Conservation (phyloP, 2,113 vertebrate species). For the Psophia crepitans region DNA sequence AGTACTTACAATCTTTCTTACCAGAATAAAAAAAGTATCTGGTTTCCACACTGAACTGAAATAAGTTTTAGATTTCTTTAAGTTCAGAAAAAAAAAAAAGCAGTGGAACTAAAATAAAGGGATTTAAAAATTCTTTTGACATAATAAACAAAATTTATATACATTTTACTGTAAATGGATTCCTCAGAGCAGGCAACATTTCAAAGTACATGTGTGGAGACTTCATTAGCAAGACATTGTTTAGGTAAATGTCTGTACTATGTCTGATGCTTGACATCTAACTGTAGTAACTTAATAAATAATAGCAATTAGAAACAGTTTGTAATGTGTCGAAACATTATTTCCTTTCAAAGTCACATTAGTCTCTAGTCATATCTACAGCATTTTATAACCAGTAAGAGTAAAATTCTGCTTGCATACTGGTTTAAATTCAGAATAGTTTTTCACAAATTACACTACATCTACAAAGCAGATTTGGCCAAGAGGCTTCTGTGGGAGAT, state of each 20-base stretch:
- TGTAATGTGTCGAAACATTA: constrained; percentile 5
- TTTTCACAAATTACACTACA: neutral
- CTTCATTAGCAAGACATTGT: neutral
- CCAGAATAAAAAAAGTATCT: neutral
- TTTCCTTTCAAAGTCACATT: neutral
- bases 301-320: neutral
- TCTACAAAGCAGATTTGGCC: neutral
- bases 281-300: constrained; percentile 11
- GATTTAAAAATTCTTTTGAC: neutral
- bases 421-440: neutral
- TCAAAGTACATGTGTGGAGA: neutral
- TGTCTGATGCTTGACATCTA: neutral
- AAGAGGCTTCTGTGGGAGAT: neutral
- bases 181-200: neutral
- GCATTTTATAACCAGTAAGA: neutral
- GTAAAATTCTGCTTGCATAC: neutral
- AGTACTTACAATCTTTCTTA: neutral
- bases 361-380: neutral
- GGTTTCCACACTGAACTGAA: neutral
- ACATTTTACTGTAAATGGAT: neutral
- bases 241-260: neutral
- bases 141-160: neutral
- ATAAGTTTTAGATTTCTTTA: neutral
- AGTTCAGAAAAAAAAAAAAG: neutral
- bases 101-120: neutral